These are phyloP conservation scores for Glandiceps talaboti DNA, from an alignment of 53 echinoderm and acorn worm genomes.

Conservation along the genomic window DNA sequence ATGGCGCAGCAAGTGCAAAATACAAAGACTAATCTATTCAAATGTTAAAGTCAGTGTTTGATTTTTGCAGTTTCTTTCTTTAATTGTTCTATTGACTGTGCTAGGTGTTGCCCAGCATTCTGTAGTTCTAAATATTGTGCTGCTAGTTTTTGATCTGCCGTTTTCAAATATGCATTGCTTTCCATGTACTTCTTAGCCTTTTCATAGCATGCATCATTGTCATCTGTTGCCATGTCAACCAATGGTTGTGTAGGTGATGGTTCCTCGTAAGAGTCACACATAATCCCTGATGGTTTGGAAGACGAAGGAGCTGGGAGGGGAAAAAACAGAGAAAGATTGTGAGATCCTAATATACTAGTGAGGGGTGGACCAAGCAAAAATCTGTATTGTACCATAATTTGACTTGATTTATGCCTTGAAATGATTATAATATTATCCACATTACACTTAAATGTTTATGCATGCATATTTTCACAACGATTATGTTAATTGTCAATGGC, in stretches of 20 bases:
- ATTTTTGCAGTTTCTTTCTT: neutral
- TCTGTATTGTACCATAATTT: no score
- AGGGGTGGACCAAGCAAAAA: no score
- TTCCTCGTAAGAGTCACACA: neutral
- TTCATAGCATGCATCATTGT: conserved; percentile 35
- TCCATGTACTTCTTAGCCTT: conserved; percentile 34
- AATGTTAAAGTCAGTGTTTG: neutral
- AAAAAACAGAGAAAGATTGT: no score
- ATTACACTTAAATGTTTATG: no score
- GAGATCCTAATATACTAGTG: no score
- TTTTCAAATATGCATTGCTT: conserved; percentile 37
- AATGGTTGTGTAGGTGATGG: neutral
- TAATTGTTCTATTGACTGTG: neutral
- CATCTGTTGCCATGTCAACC: conserved; percentile 4
- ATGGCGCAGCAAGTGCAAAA: no score
- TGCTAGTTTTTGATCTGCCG: conserved; percentile 31
- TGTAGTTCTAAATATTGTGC: conserved; percentile 48
- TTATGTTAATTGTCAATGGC: no score
- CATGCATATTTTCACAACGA: no score
- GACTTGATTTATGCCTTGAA: no score
- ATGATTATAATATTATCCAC: no score
- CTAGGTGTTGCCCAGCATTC: conserved; percentile 18
- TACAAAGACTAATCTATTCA: no score
- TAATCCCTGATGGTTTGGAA: neutral
- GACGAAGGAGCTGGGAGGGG: neutral